Evolutionary conservation across 2,113 vertebrate genomes (phyloP).

Genomic region (Opisthocomus hoazin): DNA sequence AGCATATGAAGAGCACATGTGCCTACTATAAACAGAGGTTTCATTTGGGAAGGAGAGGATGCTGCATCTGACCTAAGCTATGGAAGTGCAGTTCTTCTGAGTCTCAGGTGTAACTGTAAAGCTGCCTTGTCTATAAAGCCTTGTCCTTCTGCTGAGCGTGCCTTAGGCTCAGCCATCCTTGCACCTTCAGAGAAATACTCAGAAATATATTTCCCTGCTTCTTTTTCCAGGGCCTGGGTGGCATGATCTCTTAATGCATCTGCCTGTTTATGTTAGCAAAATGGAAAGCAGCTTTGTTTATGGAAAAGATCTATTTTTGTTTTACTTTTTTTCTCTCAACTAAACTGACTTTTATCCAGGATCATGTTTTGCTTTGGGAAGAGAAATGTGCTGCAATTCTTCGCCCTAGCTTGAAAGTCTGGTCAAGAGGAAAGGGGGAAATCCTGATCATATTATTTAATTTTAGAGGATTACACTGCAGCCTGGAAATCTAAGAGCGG

Average conservation of each 20-base stretch:
- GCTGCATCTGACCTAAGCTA: neutral
- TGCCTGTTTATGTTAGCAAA: slow-evolving; percentile 73
- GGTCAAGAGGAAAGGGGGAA: slow-evolving; percentile 38
- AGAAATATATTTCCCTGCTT: neutral
- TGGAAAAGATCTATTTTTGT: slow-evolving; percentile 79
- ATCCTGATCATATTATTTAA: slow-evolving; percentile 47
- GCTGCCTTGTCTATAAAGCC: neutral
- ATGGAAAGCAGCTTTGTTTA: slow-evolving; percentile 79
- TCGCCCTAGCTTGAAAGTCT: neutral
- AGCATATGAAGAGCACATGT: neutral
- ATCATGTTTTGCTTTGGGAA: slow-evolving; percentile 61
- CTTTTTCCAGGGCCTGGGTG: slow-evolving; percentile 62
- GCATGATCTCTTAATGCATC: slow-evolving; percentile 67
- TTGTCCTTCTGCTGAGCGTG: neutral
- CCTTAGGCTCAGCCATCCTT: neutral
- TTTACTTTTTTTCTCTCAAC: slow-evolving; percentile 66
- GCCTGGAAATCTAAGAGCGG: neutral
- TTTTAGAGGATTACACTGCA: slow-evolving; percentile 31
- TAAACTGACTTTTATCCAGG: slow-evolving; percentile 61
- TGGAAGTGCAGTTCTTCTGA: neutral
- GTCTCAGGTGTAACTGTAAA: neutral
- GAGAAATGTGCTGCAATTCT: neutral
- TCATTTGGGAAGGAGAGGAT: neutral
- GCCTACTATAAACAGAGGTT: neutral
- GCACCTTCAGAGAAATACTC: slow-evolving; percentile 26